phyloP scores from a whole-genome alignment of 2,888 invertebrate genomes.

The Papilio protenor region DNA sequence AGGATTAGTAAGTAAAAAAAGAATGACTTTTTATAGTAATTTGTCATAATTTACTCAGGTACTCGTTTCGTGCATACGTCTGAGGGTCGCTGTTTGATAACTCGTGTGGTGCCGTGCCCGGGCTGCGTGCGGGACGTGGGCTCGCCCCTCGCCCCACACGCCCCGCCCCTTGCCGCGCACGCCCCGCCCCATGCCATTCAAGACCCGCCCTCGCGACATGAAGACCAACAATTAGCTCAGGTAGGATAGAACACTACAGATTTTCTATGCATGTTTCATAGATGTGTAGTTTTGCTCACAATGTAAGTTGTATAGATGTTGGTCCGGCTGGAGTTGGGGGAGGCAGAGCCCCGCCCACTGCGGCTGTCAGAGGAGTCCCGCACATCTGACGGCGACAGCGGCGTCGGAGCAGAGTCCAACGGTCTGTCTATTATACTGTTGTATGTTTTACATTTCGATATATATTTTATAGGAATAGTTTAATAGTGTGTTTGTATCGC shows the following conservation, averaged over 20 bases:
- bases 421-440: too few relatives aligned
- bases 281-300: background rate
- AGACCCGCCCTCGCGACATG: constrained; percentile 44
- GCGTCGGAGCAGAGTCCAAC: constrained; percentile 92
- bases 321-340: constrained; percentile 62
- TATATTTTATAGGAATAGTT: background rate
- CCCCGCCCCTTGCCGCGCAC: constrained; percentile 32
- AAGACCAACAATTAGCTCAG: constrained; percentile 54
- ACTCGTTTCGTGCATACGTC: constrained; percentile 99
- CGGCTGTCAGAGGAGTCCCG: constrained; percentile 88
- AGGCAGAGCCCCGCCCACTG: constrained; percentile 61
- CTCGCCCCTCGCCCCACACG: constrained; percentile 46
- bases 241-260: constrained; percentile 40
- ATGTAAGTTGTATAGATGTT: constrained; percentile 57
- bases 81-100: constrained; percentile 97
- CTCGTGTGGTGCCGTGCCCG: constrained; percentile 96
- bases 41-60: constrained; percentile 77
- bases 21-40: too few relatives aligned
- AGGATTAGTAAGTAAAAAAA: background rate
- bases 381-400: constrained; percentile 93
- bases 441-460: too few relatives aligned
- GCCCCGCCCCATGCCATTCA: constrained; percentile 49
- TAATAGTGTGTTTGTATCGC: constrained; percentile 51
- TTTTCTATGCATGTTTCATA: background rate
- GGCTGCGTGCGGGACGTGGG: constrained; percentile 87